Base-by-base conservation (phyloP, 2,113 vertebrate genomes). In the Oryzias javanicus region DNA sequence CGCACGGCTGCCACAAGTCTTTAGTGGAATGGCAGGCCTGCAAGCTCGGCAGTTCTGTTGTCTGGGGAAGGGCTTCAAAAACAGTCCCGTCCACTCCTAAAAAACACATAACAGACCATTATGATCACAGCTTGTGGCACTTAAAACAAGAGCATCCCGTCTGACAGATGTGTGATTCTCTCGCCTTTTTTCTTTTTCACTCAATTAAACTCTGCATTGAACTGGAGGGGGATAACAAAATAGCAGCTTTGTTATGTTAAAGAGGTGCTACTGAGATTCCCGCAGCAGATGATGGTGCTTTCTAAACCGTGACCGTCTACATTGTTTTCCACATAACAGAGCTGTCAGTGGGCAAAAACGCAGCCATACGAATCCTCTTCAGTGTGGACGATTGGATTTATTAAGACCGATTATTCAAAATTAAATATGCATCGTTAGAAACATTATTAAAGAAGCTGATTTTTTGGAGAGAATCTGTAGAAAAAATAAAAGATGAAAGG, bases 81-180 rank as follows among this genome's bases (percentile, higher is more conserved):
- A 97, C 90, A 42, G 95, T 96, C 82, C 88, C 85, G 2, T 98
- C 96, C 64, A 94, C 84, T 17, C 95, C 97, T 98, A 54, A 7
- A 66, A 60, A 46, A 76, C 52, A 80, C 35, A 35, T 35, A 52
- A 56, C 18, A 45, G 5, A 49, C 24, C 20, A 18, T 60, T 47
- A 59, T 29, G 35, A 57, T 56, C 17, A 40, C 27, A 41, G 27
- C 24, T 24, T 50, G 22, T 42, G 14, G 60, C 45, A 51, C 16
- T 62, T 47, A 54, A 82, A 64, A 82, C 74, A 80, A 79, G 71
- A 70, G 42, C 54, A 14, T 20, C 45, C 55, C 35, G 45, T 65
- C 46, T 35, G 0, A 19, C 48, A 24, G 17, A 46, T 55, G 61
- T 25, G 50, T 50, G 62, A 57, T 41, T 1, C 49, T 48, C 29